These are phyloP conservation scores for Eumeta japonica DNA, from an alignment of 1,140 invertebrate genomes.

Conservation along the genomic window DNA sequence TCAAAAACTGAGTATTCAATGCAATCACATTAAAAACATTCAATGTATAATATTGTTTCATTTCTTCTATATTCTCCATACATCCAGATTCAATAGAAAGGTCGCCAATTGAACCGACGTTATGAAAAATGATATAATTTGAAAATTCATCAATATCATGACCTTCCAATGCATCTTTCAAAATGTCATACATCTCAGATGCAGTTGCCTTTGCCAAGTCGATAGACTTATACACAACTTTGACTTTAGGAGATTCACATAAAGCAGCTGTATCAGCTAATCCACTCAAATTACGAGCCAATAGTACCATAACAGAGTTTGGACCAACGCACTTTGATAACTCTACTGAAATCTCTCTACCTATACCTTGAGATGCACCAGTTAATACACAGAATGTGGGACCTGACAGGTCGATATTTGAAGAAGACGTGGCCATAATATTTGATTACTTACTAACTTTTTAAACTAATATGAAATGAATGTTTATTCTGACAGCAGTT, in stretches of 20 bases:
- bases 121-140: slow-evolving; percentile 79
- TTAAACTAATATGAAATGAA: too few relatives aligned
- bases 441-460: slow-evolving; percentile 26
- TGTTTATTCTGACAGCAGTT: slow-evolving; percentile 38
- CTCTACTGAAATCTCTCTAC: slow-evolving; percentile 71
- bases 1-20: slow-evolving; percentile 77
- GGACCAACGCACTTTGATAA: slow-evolving; percentile 62
- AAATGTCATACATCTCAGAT: slow-evolving; percentile 49
- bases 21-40: slow-evolving; percentile 79
- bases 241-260: slow-evolving; percentile 54
- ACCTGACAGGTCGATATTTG: slow-evolving; percentile 47
- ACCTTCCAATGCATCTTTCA: slow-evolving; percentile 44
- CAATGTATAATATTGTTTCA: slow-evolving; percentile 70
- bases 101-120: slow-evolving; percentile 86
- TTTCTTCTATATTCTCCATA: slow-evolving; percentile 61
- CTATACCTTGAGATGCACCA: slow-evolving; percentile 88
- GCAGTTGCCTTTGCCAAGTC: slow-evolving; percentile 60
- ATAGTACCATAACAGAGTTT: slow-evolving; percentile 70
- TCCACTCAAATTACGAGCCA: slow-evolving; percentile 69
- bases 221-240: slow-evolving; percentile 55
- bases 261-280: slow-evolving; percentile 64
- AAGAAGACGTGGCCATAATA: slow-evolving; percentile 42
- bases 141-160: slow-evolving; percentile 59
- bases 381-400: slow-evolving; percentile 68
- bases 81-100: slow-evolving; percentile 61